Base-by-base conservation (phyloP, 2,797 vertebrate species). In the Mareca strepera region DNA sequence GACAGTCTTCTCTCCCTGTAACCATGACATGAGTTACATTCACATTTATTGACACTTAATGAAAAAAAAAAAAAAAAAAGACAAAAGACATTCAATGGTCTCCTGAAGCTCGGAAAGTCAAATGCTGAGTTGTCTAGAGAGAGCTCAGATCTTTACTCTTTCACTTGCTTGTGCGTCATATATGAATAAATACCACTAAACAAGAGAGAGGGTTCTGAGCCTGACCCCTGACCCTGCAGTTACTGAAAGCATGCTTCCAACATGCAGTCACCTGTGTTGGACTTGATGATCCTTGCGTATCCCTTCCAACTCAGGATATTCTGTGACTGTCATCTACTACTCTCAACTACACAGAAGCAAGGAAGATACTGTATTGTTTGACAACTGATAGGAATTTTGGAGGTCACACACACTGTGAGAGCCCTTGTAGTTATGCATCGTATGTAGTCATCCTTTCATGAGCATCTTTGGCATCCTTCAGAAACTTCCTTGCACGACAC, bases 101-200 rank as follows among this genome's bases (percentile, higher is more conserved):
- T 93, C 29, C 35, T 31, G n/a, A 83, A 82, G 28, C 20, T 50
- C 50, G 33, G 20, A 35, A 84, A 63, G 35, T 50, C 16, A 63
- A 90, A 86, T 29, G 15, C 3, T 12, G 50, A 56, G 26, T 37
- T n/a, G 17, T 18, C 43, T 53, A 66, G 17, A 58, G 46, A 77
- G 43, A 46, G 7, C n/a, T 90, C 55, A 58, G 67, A 25, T 77
- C 46, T 12, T 41, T 53, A 15, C 11, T 50, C 31, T 44, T 84
- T 78, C 55, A 29, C 74, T 73, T 79, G 52, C 13, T 81, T 23
- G 31, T 50, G 0, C 35, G 66, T 82, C 50, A 69, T 46, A 17
- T 0, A 0, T 17, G 22, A 85, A 77, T 26, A 37, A 0, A 1
- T 1, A 16, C 11, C 46, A 58, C 21, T 81, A 35, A 89, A 64